A percentile compares a stretch with the other conserved stretches of the same genome.
These are phyloP conservation scores for Gerosis bhagava DNA, from an alignment of 2,888 invertebrate genomes.

Conservation along the genomic window DNA sequence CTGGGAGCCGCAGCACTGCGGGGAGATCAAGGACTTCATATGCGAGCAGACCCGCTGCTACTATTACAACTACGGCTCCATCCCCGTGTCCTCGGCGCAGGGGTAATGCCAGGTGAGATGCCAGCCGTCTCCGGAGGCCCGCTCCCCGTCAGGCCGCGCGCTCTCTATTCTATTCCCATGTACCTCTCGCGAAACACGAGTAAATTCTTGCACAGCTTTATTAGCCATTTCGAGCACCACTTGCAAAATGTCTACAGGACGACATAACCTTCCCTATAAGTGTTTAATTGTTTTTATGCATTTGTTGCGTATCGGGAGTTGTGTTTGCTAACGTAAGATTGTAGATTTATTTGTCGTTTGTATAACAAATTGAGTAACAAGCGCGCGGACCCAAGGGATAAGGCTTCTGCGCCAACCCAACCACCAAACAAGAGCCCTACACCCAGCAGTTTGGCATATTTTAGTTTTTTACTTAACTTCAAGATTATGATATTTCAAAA, in stretches of 20 bases:
- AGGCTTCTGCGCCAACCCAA: conserved; percentile 80
- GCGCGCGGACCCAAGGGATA: conserved; percentile 77
- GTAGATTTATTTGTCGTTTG: too few relatives aligned
- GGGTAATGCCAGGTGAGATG: conserved; percentile 94
- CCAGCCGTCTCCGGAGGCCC: conserved; percentile 80
- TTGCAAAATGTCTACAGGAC: conserved; percentile 48
- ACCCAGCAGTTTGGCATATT: conserved; percentile 70
- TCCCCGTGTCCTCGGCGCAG: conserved; percentile 94
- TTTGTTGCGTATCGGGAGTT: too few relatives aligned
- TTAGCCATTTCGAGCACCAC: conserved; percentile 23
- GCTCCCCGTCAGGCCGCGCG: conserved; percentile 76
- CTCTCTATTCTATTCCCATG: conserved; percentile 38
- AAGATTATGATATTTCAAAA: conserved; percentile 47
- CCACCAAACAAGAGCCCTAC: conserved; percentile 82
- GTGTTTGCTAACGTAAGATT: conserved; percentile 56
- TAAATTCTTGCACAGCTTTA: conserved; percentile 34
- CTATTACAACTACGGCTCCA: conserved; percentile 95
- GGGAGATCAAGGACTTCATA: conserved; percentile 92
- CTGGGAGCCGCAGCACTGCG: conserved; percentile 93
- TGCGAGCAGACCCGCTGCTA: conserved; percentile 95
- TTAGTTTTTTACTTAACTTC: too few relatives aligned
- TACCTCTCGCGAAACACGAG: conserved; percentile 15
- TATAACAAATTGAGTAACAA: conserved; percentile 43
- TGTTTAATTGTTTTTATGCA: too few relatives aligned
- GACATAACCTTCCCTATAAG: conserved; percentile 47